These are phyloP conservation scores for Idris sp. DNA, from an alignment of 1,140 invertebrate species.

Conservation along the genomic window DNA sequence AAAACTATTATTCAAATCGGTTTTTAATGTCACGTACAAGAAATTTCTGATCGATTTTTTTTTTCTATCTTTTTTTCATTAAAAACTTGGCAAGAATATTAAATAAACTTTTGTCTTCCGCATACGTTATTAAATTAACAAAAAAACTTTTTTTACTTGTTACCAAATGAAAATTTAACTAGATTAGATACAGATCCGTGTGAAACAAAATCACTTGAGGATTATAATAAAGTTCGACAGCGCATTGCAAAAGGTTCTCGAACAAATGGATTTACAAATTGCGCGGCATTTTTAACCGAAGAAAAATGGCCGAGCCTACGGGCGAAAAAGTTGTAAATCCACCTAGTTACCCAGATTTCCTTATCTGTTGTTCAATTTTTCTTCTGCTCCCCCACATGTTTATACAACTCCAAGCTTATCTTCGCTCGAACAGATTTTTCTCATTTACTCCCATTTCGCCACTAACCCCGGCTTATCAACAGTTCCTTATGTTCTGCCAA, in stretches of 20 bases:
- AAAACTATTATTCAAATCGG: slow-evolving; percentile 47
- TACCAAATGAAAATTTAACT: too few species aligned
- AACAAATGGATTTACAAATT: slow-evolving; percentile 36
- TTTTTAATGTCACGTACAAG: slow-evolving; percentile 37
- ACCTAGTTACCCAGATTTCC: slow-evolving; percentile 50
- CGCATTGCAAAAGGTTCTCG: too few species aligned
- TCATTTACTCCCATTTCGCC: slow-evolving; percentile 49
- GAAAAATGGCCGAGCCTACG: slow-evolving; percentile 9
- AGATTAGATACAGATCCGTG: too few species aligned
- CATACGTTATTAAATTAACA: slow-evolving; percentile 17
- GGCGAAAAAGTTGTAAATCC: slow-evolving; percentile 43
- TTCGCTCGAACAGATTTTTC: slow-evolving; percentile 45
- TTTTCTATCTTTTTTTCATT: slow-evolving; percentile 2
- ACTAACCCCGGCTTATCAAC: slow-evolving; percentile 54
- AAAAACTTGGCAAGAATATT: slow-evolving; percentile 29
- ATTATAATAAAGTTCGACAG: too few species aligned
- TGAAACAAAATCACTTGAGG: too few species aligned
- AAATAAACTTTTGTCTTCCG: slow-evolving; percentile 34
- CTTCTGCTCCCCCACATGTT: slow-evolving; percentile 45
- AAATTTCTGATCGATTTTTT: slow-evolving; percentile 35
- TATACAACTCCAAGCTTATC: slow-evolving; percentile 47
- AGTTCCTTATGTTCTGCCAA: slow-evolving; percentile 48
- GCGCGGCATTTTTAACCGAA: slow-evolving; percentile 16
- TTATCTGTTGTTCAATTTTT: slow-evolving; percentile 51
- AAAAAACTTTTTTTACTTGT: too few species aligned